Conservation (phyloP, 2,888 invertebrate genomes). For the Tetragonisca angustula region DNA sequence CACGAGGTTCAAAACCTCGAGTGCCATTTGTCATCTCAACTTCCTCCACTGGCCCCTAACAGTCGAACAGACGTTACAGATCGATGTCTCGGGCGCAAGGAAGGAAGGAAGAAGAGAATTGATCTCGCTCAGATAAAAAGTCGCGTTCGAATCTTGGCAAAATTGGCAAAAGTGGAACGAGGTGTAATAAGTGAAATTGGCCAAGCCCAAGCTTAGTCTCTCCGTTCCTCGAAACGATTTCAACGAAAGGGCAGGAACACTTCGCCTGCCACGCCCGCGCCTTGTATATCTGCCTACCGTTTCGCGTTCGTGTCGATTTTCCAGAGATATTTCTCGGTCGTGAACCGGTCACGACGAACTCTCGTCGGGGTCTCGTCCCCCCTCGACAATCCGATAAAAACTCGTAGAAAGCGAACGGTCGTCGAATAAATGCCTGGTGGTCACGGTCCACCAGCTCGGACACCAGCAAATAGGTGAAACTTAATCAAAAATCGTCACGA, state of each 20-base stretch:
- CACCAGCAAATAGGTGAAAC: slow-evolving; percentile 49
- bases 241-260: slow-evolving; percentile 27
- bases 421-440: slow-evolving; percentile 36
- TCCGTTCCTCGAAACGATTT: slow-evolving; percentile 64
- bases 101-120: neutral
- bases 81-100: slow-evolving; percentile 15
- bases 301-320: slow-evolving; percentile 60
- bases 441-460: slow-evolving; percentile 55
- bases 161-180: slow-evolving; percentile 29
- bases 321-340: slow-evolving; percentile 32
- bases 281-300: slow-evolving; percentile 43
- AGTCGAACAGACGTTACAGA: slow-evolving; percentile 7
- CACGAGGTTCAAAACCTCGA: neutral
- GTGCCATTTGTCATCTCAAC: neutral
- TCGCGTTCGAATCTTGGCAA: slow-evolving; percentile 22
- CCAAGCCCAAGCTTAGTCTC: neutral
- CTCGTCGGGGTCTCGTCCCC: slow-evolving; percentile 25
- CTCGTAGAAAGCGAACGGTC: slow-evolving; percentile 58
- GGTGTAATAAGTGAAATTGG: slow-evolving; percentile 38
- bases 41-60: neutral
- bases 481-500: slow-evolving; percentile 53
- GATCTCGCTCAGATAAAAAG: slow-evolving; percentile 46
- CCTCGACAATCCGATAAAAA: slow-evolving; percentile 51
- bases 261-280: slow-evolving; percentile 58
- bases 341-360: slow-evolving; percentile 59